Conservation (phyloP, 2,888 invertebrate species). For the Tiphia femorata region DNA sequence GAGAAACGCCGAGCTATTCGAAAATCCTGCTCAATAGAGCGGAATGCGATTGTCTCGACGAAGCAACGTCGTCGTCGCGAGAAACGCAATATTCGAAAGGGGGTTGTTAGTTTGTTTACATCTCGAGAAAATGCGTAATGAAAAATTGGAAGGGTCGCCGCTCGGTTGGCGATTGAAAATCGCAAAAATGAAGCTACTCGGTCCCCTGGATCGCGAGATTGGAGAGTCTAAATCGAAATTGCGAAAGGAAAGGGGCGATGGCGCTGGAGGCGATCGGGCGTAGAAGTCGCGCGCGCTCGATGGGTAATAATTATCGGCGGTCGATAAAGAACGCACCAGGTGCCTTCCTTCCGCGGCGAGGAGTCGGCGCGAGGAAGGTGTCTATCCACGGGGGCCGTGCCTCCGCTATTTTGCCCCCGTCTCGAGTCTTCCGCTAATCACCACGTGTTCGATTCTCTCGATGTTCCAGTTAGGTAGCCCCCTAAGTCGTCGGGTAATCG, state of each 20-base stretch:
- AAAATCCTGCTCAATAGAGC: not conserved
- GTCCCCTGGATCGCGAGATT: too few species aligned
- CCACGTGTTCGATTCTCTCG: constrained; percentile 30
- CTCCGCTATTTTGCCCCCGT: constrained; percentile 1
- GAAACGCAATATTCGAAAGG: too few species aligned
- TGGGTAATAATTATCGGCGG: constrained; percentile 44
- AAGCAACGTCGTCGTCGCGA: too few species aligned
- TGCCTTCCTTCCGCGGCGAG: not conserved
- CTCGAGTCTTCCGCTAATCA: constrained; percentile 38
- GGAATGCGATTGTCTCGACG: not conserved
- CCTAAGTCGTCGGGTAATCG: constrained; percentile 32
- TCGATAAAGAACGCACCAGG: constrained; percentile 37
- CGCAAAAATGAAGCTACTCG: too few species aligned
- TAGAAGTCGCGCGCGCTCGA: constrained; percentile 17
- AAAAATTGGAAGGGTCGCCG: too few species aligned
- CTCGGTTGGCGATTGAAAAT: too few species aligned
- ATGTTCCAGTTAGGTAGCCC: constrained; percentile 45
- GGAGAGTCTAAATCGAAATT: not conserved
- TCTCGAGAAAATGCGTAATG: too few species aligned
- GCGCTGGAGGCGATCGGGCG: not conserved
- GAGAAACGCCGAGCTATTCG: not conserved
- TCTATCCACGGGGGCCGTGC: not conserved
- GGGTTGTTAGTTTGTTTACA: too few species aligned
- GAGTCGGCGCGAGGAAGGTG: not conserved
- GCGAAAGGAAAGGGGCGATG: not conserved